Evolutionary conservation across 2,797 vertebrate species (phyloP), one percentile per base, ranked within the genome.

Genomic region (Telmatherina bonti): DNA sequence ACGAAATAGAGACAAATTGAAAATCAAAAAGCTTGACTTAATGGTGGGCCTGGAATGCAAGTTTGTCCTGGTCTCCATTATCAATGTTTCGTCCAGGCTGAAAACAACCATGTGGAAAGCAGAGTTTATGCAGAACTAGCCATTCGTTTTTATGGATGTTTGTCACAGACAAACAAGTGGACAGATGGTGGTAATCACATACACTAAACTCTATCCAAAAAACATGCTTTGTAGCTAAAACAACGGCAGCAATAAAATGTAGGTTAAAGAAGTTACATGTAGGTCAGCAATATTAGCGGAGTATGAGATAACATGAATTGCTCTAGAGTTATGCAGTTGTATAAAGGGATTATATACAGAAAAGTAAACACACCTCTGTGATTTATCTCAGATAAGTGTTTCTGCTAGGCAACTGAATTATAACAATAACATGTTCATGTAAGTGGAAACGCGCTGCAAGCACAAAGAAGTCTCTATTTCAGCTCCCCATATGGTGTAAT

Each of bases 401-500:
- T 85, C 76, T 92, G 88, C 90, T 86, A 76, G 85, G 89, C 86
- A 90, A 90, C 90, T 81, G 64, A 82, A 88, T 75, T 81, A 67
- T 85, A 93, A 93, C 92, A 92, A 88, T 86, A 92, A 92, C 85
- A 90, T 70, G 57, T 85, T 88, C 58, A 7, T 70, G 65, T 70
- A 69, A 86, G 86, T 82, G 79, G 84, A 85, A 85, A 81, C 51
- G 53, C 69, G 68, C 67, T 78, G 30, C 69, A 76, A 64, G 81
- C 84, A 91, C 87, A 92, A 90, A 88, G 85, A 78, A 70, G 70
- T 72, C 86, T 87, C 62, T 88, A 71, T 90, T 85, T 83, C 78
- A 73, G 74, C 69, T 51, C 68, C 62, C 72, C 85, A 87, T 86
- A 72, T 90, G 85, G 85, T 70, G 72, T 64, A 75, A 82, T 53